A percentile compares a stretch with the other conserved stretches of the same genome.
These are phyloP conservation scores for Nephrotoma guestfalica DNA, from an alignment of 2,888 invertebrate genomes.

Conservation along the genomic window DNA sequence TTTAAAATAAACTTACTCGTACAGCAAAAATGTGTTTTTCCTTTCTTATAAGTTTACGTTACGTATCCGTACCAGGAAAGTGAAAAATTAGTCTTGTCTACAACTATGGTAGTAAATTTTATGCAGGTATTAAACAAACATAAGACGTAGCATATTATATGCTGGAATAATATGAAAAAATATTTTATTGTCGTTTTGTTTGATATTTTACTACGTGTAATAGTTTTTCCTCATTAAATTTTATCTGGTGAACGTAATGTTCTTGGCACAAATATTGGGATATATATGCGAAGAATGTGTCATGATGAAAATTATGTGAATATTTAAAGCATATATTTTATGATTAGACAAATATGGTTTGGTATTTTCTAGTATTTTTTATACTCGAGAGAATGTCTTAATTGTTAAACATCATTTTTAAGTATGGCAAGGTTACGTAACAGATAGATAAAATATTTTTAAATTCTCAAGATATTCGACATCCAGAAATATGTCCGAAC, in stretches of 20 bases:
- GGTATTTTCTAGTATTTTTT: neutral
- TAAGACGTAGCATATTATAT: neutral
- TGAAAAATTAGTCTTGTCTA: neutral
- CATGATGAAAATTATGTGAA: neutral
- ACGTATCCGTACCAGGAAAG: neutral
- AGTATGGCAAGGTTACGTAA: neutral
- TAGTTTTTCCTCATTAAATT: neutral
- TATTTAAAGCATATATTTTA: neutral
- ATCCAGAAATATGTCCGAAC: too few relatives aligned
- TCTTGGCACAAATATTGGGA: neutral
- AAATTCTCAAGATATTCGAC: too few relatives aligned
- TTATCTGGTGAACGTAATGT: neutral
- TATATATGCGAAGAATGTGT: neutral
- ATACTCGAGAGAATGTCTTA: neutral
- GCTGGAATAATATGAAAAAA: neutral
- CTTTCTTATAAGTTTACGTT: neutral
- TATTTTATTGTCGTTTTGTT: neutral
- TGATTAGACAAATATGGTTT: neutral
- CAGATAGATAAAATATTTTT: too few relatives aligned
- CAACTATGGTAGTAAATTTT: neutral
- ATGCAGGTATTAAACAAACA: neutral
- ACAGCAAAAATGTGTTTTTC: neutral
- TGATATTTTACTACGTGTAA: neutral
- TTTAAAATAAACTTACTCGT: neutral
- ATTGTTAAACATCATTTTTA: neutral